Percentiles rank a stretch among this genome's conserved stretches.
Evolutionary conservation across 2,797 vertebrate genomes (phyloP).

Genomic region (Semaprochilodus insignis): DNA sequence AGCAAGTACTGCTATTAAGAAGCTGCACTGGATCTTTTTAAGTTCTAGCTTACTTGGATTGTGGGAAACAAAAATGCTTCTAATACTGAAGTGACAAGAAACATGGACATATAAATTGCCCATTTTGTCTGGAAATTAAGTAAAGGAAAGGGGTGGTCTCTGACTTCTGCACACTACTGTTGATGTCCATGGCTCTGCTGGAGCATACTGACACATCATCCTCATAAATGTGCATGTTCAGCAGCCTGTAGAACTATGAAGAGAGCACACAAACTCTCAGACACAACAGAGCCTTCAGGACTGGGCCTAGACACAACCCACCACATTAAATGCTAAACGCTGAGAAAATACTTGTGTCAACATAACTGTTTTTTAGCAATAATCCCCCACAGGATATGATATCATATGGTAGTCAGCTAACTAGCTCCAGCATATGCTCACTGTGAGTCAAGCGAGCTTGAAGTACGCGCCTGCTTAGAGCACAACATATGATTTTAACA

Average conservation of each 20-base stretch:
- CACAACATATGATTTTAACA: conserved; percentile 11
- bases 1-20: no score
- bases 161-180: no score
- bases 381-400: background rate
- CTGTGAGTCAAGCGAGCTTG: background rate
- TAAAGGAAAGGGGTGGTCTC: no score
- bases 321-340: background rate
- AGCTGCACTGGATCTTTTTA: no score
- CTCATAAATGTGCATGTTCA: background rate
- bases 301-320: background rate
- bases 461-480: background rate
- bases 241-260: background rate
- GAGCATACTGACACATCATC: background rate
- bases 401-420: background rate
- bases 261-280: background rate
- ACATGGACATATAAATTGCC: no score
- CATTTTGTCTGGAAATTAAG: no score
- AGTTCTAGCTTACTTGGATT: no score
- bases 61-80: no score
- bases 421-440: conserved; percentile 1
- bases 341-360: background rate
- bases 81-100: no score
- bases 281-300: background rate
- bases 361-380: background rate
- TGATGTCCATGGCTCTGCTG: background rate